phyloP scores from a whole-genome alignment of 2,888 invertebrate genomes.

The Lycocerus yunnanus region DNA sequence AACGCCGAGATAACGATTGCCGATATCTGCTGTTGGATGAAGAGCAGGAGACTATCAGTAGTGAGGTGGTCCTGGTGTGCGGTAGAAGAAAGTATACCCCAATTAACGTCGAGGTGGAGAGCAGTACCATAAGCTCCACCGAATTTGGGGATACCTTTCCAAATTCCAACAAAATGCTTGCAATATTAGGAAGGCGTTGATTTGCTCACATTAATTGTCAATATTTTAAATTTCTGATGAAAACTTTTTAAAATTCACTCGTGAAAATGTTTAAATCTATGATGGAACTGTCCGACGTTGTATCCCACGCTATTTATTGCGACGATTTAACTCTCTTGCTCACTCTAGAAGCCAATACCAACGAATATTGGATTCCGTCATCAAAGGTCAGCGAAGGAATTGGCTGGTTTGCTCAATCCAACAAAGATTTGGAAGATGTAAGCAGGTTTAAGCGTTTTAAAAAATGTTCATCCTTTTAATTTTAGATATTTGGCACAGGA shows the following conservation, averaged over 20 bases:
- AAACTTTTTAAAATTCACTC: background rate
- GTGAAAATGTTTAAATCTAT: constrained; percentile 21
- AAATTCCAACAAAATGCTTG: too few species aligned
- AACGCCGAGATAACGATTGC: too few species aligned
- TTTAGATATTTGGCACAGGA: background rate
- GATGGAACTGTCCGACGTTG: constrained; percentile 38
- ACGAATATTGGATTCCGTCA: constrained; percentile 48
- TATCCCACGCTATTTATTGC: constrained; percentile 45
- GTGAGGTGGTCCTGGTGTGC: too few species aligned
- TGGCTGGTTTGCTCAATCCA: constrained; percentile 40
- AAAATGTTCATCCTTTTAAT: background rate
- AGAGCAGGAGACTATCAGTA: too few species aligned
- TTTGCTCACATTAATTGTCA: background rate
- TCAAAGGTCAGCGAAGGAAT: constrained; percentile 37
- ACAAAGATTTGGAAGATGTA: constrained; percentile 46
- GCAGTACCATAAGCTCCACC: too few species aligned
- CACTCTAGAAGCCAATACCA: constrained; percentile 39
- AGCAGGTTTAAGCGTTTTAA: constrained; percentile 3
- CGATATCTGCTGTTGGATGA: too few species aligned
- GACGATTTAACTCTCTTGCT: constrained; percentile 45
- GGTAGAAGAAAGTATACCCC: too few species aligned
- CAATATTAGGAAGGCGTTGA: background rate
- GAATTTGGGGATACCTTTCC: too few species aligned
- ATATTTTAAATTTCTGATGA: background rate
- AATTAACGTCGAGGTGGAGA: too few species aligned